A percentile compares a stretch with the other conserved stretches of the same genome.
Evolutionary conservation across 2,113 vertebrate species (phyloP).

Genomic region (Poeciliopsis turrubarensis): DNA sequence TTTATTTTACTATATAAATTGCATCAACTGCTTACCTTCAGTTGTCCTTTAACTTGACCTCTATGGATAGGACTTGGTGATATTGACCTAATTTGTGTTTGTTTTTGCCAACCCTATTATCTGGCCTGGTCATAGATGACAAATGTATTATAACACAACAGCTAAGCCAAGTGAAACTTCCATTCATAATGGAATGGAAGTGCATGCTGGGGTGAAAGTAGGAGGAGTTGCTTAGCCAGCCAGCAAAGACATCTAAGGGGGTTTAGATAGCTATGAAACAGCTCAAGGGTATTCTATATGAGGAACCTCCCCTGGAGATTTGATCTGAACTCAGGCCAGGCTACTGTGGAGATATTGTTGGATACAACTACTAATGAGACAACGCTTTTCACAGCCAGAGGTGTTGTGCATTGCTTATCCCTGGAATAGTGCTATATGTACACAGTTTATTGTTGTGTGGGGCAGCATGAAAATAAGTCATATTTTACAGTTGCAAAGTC

Average conservation of each 20-base stretch:
- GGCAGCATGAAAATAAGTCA: background rate
- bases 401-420: conserved; percentile 45
- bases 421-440: conserved; percentile 18
- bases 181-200: conserved; percentile 63
- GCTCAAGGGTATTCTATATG: conserved; percentile 82
- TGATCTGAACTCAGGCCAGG: conserved; percentile 72
- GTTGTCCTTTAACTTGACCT: conserved; percentile 41
- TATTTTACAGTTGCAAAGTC: background rate
- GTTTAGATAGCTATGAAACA: conserved; percentile 75
- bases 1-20: conserved; percentile 8
- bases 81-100: conserved; percentile 73
- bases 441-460: conserved; percentile 17
- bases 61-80: conserved; percentile 60
- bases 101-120: conserved; percentile 36
- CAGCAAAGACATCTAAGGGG: conserved; percentile 68
- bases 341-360: conserved; percentile 68
- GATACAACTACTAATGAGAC: conserved; percentile 82
- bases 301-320: conserved; percentile 71
- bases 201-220: conserved; percentile 51
- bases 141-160: conserved; percentile 69
- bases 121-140: conserved; percentile 63
- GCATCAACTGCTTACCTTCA: conserved; percentile 3
- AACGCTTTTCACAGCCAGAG: conserved; percentile 74
- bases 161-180: conserved; percentile 54
- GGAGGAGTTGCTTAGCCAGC: conserved; percentile 53